Evolutionary conservation across 2,888 invertebrate species (phyloP).

Genomic region (Agonopterix heracliana): DNA sequence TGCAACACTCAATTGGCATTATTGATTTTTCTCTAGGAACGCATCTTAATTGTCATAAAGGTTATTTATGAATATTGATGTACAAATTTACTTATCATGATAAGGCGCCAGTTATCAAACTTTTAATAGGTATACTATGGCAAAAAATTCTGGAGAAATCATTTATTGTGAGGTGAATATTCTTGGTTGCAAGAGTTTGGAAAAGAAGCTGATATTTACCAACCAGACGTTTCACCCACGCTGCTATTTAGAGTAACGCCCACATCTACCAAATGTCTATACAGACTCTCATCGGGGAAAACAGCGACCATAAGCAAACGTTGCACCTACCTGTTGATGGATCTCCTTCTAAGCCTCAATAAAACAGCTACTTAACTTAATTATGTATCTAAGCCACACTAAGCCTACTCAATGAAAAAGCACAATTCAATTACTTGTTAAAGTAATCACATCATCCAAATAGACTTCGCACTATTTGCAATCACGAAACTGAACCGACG

Average conservation of each 20-base stretch:
- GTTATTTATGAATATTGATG: too few relatives aligned
- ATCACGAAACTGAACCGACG: background rate
- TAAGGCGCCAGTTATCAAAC: too few relatives aligned
- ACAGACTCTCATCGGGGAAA: constrained; percentile 17
- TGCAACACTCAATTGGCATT: too few relatives aligned
- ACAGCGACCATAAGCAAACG: constrained; percentile 22
- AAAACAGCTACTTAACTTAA: constrained; percentile 11
- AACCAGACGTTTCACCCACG: constrained; percentile 55
- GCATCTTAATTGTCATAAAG: too few relatives aligned
- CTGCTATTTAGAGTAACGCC: constrained; percentile 62
- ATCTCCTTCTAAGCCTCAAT: constrained; percentile 31
- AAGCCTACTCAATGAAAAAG: constrained; percentile 2
- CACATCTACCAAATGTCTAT: constrained; percentile 32
- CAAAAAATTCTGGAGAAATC: too few relatives aligned
- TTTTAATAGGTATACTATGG: too few relatives aligned
- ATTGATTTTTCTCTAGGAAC: too few relatives aligned
- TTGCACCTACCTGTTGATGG: constrained; percentile 60
- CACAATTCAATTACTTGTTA: constrained; percentile 5
- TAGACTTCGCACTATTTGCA: background rate
- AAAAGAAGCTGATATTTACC: background rate
- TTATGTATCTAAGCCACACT: background rate
- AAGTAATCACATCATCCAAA: constrained; percentile 5
- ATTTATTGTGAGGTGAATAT: too few relatives aligned
- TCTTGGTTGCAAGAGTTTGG: too few relatives aligned
- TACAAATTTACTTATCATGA: too few relatives aligned